A percentile compares a stretch with the other conserved stretches of the same genome.
phyloP scores from a whole-genome alignment of 2,888 invertebrate genomes.

The Dryobotodes eremita region DNA sequence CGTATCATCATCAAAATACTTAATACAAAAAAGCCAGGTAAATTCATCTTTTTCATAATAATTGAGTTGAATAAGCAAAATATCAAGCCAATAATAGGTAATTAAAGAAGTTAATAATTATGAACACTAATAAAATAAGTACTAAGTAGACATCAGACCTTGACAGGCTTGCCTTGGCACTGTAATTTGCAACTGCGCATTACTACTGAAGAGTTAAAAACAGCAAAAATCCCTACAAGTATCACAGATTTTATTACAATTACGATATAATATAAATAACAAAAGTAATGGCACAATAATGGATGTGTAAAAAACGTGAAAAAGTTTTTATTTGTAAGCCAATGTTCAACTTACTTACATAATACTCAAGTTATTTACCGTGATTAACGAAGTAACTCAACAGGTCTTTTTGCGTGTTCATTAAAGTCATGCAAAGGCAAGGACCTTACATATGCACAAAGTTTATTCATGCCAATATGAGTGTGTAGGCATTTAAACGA shows the following conservation, averaged over 20 bases:
- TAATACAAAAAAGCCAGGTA: background rate
- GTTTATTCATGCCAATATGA: constrained; percentile 1
- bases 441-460: background rate
- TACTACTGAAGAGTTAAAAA: background rate
- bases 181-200: constrained; percentile 61
- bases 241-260: background rate
- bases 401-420: constrained; percentile 24
- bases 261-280: background rate
- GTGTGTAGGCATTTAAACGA: background rate
- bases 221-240: background rate
- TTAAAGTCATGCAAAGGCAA: background rate
- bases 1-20: background rate
- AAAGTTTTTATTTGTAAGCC: constrained; percentile 12
- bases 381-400: constrained; percentile 17
- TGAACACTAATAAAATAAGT: constrained; percentile 30
- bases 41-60: background rate
- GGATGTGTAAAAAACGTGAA: background rate
- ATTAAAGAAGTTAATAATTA: constrained; percentile 7
- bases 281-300: constrained; percentile 7
- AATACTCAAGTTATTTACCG: background rate
- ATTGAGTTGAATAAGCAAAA: background rate
- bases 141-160: constrained; percentile 56
- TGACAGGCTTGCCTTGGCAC: constrained; percentile 63
- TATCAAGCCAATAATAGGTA: background rate
- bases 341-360: constrained; percentile 23